Base-by-base conservation (phyloP, 2,888 invertebrate species). In the Globia sparganii region DNA sequence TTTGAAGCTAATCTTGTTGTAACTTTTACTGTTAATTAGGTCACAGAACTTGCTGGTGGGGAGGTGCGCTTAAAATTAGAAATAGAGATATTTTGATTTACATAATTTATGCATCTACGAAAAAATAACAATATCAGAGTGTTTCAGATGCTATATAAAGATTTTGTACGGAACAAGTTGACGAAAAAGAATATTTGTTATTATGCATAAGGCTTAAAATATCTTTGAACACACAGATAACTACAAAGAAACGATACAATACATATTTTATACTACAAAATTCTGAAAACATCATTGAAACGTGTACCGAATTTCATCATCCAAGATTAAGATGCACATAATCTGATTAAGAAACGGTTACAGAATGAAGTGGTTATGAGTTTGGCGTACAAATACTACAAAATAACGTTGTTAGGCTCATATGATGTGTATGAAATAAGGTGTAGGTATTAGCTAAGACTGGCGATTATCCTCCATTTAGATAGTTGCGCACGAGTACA, bases 401-500 rank as follows among this genome's bases (percentile, higher is more conserved):
- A 65, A 77, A 78, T 77, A 77, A 75, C 68, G 58, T 76, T 70
- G 43, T 75, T 59, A 65, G 49, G 58, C 31, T 49, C 59, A 59
- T 78, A 37, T 67, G 71, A 85, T 68, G 75, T 69, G 58, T 75
- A 71, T 80, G 43, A 76, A 86, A 81, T 84, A 71, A 65, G 70
- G 53, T 64, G 49, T 78, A 34, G 34, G 34, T 34, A 83, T 77
- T 80, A 80, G 64, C 70, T 77, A 72, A 79, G 74, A 88, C 82
- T 78, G 31, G 40, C 61, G 75, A 86, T 88, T 77, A 86, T 78
- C 67, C 69, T 56, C n/a, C 49, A 75, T 74, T 78, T 72, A 69
- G 58, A 72, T 72, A 80, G 75, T 79, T 86, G 73, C 78, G 56
- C 72, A 78, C 59, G 67, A 67, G 62, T 62, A 71, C 61, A 71